Evolutionary conservation across 2,113 vertebrate genomes (phyloP), one percentile per base, ranked within the genome.

Genomic region (Puma concolor): DNA sequence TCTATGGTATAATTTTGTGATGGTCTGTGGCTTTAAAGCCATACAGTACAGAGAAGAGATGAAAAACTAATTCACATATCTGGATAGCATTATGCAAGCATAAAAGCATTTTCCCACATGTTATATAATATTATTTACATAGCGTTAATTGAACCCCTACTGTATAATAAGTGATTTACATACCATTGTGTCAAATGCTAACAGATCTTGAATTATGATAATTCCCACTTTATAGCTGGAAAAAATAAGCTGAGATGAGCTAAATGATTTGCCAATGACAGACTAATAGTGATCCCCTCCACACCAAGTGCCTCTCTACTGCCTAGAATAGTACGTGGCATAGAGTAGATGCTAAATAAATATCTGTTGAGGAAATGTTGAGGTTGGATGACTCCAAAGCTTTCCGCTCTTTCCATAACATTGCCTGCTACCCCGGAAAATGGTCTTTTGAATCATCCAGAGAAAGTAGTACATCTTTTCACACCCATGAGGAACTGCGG

Each of bases 11-110:
- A 74, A 93, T 77, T 97, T 74, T 93, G 76, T 86, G 76, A 90
- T 50, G 31, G 15, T 52, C 10, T 50, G 1, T 72, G 66, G 29
- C 25, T 69, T 88, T 82, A 83, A 76, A 92, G 48, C 14, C 76
- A 96, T 13, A 88, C 2, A 38, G 36, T 88, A 44, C 12, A 44
- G 60, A 91, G 41, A 38, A 81, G 15, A 89, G 77, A 79, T 38
- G 33, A 93, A 95, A 95, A 94, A 97, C 63, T 41, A 91, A 82
- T 91, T 93, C 50, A 74, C 27, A 60, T 86, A 79, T 93, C 10
- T 63, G 82, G n/a, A 93, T 66, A 90, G 38, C 27, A 82, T 85
- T 44, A 76, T 7, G 50, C 44, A 63, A 71, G 84, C 85, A 16
- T 27, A 90, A 92, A 95, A 77, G n/a, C 5, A 36, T 63, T 82